Conservation (phyloP, 2,888 invertebrate species). For the Dryadula phaetusa region DNA sequence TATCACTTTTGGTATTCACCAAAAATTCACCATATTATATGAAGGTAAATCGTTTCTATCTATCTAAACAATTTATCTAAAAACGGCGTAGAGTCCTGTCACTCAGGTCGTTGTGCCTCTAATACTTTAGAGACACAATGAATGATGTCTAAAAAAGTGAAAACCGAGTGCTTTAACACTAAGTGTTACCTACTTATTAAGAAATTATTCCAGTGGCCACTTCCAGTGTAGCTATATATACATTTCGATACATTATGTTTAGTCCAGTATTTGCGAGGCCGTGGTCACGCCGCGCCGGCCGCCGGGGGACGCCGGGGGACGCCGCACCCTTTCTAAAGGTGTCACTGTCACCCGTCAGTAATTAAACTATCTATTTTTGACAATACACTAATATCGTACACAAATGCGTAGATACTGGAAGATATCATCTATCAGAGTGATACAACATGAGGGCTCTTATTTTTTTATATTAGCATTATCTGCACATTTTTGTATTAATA, state of each 20-base stretch:
- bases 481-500: too few relatives aligned
- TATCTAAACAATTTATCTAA: too few relatives aligned
- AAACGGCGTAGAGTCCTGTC: too few relatives aligned
- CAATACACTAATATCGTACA: neutral
- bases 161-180: too few relatives aligned
- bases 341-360: conserved; percentile 18
- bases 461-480: neutral
- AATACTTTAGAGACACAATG: too few relatives aligned
- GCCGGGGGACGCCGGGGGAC: conserved; percentile 25
- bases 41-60: too few relatives aligned
- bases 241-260: neutral
- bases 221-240: neutral
- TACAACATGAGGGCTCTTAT: conserved; percentile 10
- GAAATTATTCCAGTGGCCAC: neutral
- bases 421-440: neutral
- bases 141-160: too few relatives aligned
- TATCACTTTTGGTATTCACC: too few relatives aligned
- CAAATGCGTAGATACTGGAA: neutral
- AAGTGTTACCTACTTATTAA: neutral
- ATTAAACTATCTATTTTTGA: conserved; percentile 18
- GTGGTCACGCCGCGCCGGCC: conserved; percentile 1
- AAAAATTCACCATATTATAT: too few relatives aligned
- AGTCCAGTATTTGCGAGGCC: conserved; percentile 23
- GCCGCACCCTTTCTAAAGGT: conserved; percentile 36
- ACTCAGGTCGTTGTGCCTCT: too few relatives aligned